A percentile compares a stretch with the other conserved stretches of the same genome.
phyloP scores from a whole-genome alignment of 2,797 vertebrate species.

The Ctenopoma multispine region DNA sequence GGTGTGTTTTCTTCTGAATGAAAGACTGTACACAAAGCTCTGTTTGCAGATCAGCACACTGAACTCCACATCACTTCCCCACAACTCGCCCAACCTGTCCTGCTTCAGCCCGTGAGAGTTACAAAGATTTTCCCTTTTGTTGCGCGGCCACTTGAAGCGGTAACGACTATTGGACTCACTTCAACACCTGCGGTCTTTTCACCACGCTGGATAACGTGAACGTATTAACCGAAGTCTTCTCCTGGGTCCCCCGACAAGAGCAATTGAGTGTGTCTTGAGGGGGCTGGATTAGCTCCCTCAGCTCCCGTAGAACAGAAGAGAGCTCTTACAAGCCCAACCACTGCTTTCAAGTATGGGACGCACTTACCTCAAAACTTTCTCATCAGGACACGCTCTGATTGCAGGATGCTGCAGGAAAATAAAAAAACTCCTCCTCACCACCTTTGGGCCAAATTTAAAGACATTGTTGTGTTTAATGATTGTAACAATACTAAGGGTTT shows the following conservation, averaged over 20 bases:
- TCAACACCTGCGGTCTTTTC: slow-evolving; percentile 27
- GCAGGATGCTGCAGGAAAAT: slow-evolving; percentile 52
- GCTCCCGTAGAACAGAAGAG: slow-evolving; percentile 30
- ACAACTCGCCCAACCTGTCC: slow-evolving; percentile 57
- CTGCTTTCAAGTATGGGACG: slow-evolving; percentile 38
- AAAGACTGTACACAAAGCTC: slow-evolving; percentile 82
- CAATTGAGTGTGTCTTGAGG: background rate
- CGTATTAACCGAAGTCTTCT: slow-evolving; percentile 24
- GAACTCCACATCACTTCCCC: slow-evolving; percentile 84
- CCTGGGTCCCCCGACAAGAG: slow-evolving; percentile 22
- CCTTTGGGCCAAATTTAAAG: slow-evolving; percentile 62
- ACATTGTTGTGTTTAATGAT: slow-evolving; percentile 52
- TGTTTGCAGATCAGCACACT: slow-evolving; percentile 86
- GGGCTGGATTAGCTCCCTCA: slow-evolving; percentile 28
- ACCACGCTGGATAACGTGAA: slow-evolving; percentile 34
- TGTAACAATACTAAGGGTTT: slow-evolving; percentile 62
- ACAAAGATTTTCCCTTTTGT: slow-evolving; percentile 52
- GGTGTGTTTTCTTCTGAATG: slow-evolving; percentile 83
- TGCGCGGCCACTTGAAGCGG: slow-evolving; percentile 31
- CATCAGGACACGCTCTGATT: slow-evolving; percentile 58
- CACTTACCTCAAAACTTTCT: slow-evolving; percentile 69
- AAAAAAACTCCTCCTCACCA: slow-evolving; percentile 14
- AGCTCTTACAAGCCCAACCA: slow-evolving; percentile 40
- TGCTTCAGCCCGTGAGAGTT: slow-evolving; percentile 81
- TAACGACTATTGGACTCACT: slow-evolving; percentile 31